Base-by-base conservation (phyloP, 2,797 vertebrate species). In the Lepilemur septentrionalis region DNA sequence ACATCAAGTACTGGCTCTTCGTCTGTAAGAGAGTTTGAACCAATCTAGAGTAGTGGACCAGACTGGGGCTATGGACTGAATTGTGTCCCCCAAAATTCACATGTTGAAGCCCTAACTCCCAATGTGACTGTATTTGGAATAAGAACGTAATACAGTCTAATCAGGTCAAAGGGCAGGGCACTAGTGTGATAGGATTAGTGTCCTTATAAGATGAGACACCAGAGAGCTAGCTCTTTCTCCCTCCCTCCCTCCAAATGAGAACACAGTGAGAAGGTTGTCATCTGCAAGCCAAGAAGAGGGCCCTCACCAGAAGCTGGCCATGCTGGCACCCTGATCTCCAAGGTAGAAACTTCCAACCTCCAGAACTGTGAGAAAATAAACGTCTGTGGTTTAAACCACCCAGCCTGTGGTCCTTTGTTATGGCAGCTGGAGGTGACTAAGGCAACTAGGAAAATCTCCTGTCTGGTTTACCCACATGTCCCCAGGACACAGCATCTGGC, bases 191-290 rank as follows among this genome's bases (percentile, higher is more conserved):
- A 61, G 63, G 30, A 79, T 32, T 59, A 43, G 73, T 20, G 57
- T 80, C 61, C 41, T 65, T 22, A 2, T 12, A 69, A 75, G n/a
- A 22, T 38, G 32, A 48, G 38, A 63, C 38, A 41, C 5, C 28
- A 82, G 30, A 38, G 12, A 9, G 18, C 5, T 11, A 6, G 10
- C 23, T 15, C 28, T 79, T n/a, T 22, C 38, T 59, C 67, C 5
- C n/a, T 50, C 50, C 30, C 15, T 57, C 30, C 32, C 20, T 55
- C 28, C 20, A 46, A 1, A 9, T n/a, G 23, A 30, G 9, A 46
- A 63, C 13, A 22, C 2, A 25, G 25, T 15, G 17, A 55, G 55
- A 59, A 57, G 57, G 55, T 0, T 0, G 25, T 63, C 2, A 0
- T 70, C 28, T 57, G 15, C 1, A n/a, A 52, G 48, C 28, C 73